Percentiles rank a stretch among this genome's conserved stretches.
phyloP scores from a whole-genome alignment of 30 jellyfish, hydroid and myxozoan species.

The Aurelia coerulea region DNA sequence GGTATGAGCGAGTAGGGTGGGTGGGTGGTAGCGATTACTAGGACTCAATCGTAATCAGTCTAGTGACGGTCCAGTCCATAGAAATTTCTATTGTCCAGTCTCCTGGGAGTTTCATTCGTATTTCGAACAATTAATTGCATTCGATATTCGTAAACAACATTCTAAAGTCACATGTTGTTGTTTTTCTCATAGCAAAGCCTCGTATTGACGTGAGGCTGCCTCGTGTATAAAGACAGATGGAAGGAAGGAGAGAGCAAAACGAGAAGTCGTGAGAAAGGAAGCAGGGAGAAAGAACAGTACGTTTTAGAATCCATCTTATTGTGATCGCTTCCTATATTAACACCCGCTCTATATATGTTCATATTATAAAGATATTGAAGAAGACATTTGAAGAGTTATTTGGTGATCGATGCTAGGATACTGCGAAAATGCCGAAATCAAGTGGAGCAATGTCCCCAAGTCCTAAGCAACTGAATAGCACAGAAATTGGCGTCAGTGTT shows the following conservation, averaged over 20 bases:
- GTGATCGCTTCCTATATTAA: not conserved
- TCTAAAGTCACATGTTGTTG: conserved; percentile 4
- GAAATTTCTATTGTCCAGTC: too few species aligned
- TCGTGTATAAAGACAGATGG: conserved; percentile 1
- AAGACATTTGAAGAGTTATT: not conserved
- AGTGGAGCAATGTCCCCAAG: conserved; percentile 40
- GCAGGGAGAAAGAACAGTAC: not conserved
- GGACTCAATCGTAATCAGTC: too few species aligned
- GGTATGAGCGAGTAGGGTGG: too few species aligned
- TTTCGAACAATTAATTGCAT: too few species aligned
- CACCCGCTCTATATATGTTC: not conserved
- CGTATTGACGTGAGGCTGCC: not conserved
- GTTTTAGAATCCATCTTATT: not conserved
- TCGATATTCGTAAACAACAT: not conserved
- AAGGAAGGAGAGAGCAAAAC: not conserved
- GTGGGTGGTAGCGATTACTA: too few species aligned
- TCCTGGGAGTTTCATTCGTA: too few species aligned
- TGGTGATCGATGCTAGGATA: not conserved
- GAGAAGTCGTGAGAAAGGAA: not conserved
- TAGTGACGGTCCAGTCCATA: too few species aligned
- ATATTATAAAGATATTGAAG: too few species aligned
- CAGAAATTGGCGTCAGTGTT: conserved; percentile 93
- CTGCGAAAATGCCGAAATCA: conserved; percentile 54
- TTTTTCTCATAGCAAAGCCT: not conserved
- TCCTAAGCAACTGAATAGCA: conserved; percentile 33